Conservation (phyloP, 30 jellyfish, hydroid and myxozoan genomes). For the Sanderia malayensis region DNA sequence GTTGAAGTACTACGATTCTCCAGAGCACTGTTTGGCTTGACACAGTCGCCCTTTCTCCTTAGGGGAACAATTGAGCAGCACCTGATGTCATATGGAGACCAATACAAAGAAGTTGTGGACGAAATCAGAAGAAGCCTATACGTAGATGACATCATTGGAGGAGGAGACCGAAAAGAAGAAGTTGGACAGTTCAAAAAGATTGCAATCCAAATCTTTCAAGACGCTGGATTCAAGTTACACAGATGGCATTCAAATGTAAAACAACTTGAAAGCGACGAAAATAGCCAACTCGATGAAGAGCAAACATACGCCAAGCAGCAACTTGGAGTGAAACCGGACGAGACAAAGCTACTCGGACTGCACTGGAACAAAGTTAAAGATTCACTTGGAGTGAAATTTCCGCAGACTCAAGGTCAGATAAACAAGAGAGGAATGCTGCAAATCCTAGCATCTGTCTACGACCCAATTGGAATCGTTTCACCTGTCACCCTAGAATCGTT, state of each 20-base stretch:
- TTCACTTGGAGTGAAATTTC: slow-evolving; percentile 20
- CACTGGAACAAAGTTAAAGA: slow-evolving; percentile 54
- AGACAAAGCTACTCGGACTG: slow-evolving; percentile 49
- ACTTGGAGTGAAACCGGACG: slow-evolving; percentile 18
- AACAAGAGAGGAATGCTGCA: slow-evolving; percentile 22
- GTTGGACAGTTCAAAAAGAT: background rate
- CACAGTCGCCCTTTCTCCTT: slow-evolving; percentile 25
- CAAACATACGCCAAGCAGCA: slow-evolving; percentile 46
- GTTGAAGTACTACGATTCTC: no score
- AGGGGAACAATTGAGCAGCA: slow-evolving; percentile 15
- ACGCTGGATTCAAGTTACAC: slow-evolving; percentile 44
- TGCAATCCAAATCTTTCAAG: slow-evolving; percentile 22
- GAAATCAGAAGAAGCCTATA: slow-evolving; percentile 16
- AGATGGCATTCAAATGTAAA: slow-evolving; percentile 48
- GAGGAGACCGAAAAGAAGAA: slow-evolving; percentile 28
- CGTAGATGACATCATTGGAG: slow-evolving; percentile 33
- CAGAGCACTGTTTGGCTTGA: slow-evolving; percentile 22
- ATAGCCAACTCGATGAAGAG: background rate
- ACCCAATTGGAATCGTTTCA: slow-evolving; percentile 48
- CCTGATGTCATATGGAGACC: background rate
- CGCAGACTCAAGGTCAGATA: slow-evolving; percentile 1
- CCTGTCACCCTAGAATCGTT: slow-evolving; percentile 44
- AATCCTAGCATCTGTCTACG: slow-evolving; percentile 21
- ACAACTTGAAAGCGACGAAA: slow-evolving; percentile 4
- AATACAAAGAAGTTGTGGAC: background rate